These are phyloP conservation scores for Muraenolepis orangiensis DNA, from an alignment of 2,797 vertebrate species.

Conservation along the genomic window DNA sequence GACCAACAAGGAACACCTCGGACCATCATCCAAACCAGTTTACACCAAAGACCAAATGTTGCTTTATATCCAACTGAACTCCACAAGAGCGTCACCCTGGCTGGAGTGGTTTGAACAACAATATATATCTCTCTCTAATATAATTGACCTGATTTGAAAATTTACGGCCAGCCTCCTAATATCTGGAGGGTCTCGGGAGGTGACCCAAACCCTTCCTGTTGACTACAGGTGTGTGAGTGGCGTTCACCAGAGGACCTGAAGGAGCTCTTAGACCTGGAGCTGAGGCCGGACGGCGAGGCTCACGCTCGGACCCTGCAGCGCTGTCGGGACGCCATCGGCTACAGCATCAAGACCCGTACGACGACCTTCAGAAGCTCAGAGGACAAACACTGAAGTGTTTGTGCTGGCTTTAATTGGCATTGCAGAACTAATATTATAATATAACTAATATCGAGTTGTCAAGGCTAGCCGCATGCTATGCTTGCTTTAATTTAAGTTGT, in stretches of 20 bases:
- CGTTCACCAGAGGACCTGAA: conserved; percentile 73
- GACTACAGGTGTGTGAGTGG: conserved; percentile 84
- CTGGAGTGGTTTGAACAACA: neutral
- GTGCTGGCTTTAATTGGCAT: neutral
- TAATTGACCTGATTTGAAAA: too few relatives aligned
- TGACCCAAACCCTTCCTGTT: neutral
- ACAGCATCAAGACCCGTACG: conserved; percentile 86
- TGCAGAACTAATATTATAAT: too few relatives aligned
- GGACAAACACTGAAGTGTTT: neutral
- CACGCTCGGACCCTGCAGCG: conserved; percentile 73
- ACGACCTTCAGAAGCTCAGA: too few relatives aligned
- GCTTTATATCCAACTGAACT: neutral
- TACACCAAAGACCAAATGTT: too few relatives aligned
- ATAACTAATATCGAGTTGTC: too few relatives aligned
- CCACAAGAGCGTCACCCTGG: neutral
- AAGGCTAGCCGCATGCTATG: too few relatives aligned
- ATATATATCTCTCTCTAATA: too few relatives aligned
- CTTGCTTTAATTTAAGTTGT: too few relatives aligned
- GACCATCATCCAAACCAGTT: too few relatives aligned
- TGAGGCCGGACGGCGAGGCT: conserved; percentile 75
- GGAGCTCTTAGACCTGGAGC: conserved; percentile 78
- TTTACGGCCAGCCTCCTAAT: too few relatives aligned
- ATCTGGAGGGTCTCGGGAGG: neutral
- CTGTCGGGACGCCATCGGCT: conserved; percentile 79
- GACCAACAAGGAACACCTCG: too few relatives aligned